Evolutionary conservation across 2,888 invertebrate genomes (phyloP), one percentile per base, ranked within the genome.

Genomic region (Noctua janthina): DNA sequence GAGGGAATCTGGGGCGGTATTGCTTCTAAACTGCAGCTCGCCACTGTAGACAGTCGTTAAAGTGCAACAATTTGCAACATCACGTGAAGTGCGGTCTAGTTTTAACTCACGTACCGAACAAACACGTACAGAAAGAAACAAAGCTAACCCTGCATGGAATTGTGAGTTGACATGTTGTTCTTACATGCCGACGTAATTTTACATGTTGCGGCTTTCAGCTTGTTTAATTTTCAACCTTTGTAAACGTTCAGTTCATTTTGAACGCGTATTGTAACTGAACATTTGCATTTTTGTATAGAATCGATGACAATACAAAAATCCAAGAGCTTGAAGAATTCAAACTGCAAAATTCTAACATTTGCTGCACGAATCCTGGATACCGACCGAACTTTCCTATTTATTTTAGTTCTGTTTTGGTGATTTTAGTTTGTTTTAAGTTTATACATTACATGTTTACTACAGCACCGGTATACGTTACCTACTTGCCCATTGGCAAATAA

Each of bases 51-150:
- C 92, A 92, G 91, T 93, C 92, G 93, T 94, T 94, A 94, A 93
- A 95, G 92, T 95, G 94, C 94, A 95, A 95, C 95, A 94, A 94
- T 95, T 95, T 93, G 91, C 92, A 90, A 88, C 89, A 90, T 91
- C 92, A 92, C 91, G 91, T 91, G 88, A 88, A 90, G 78, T 87
- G 87, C 78, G 90, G 89, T 92, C 89, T 90, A 87, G 87, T 90
- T 91, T 92, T 90, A 91, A 88, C 91, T 90, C 88, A 88, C 86
- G 89, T 86, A 82, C 81, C 67, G 86, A 88, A 79, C 82, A 84
- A 84, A 87, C 88, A 78, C 76, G 89, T 87, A 87, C 85, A 79
- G 84, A 86, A 89, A 89, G 87, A 88, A 87, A 90, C 81, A 86
- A 88, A 87, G 69, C 82, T 74, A 77, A 84, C 83, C 75, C 68